phyloP scores from a whole-genome alignment of 2,888 invertebrate species.

The Dasypogon diadema region DNA sequence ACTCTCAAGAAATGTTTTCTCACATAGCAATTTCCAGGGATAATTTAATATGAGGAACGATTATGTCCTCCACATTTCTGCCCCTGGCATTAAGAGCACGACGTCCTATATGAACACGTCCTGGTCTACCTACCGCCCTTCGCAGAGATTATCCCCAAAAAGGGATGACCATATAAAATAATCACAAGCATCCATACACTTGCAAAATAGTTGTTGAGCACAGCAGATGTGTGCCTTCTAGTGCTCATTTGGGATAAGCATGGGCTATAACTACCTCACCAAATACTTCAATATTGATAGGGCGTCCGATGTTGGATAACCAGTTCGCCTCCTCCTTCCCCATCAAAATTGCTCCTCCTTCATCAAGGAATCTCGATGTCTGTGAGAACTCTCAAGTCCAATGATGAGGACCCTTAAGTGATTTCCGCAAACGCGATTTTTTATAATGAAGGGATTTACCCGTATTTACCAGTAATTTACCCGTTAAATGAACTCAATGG shows the following conservation, averaged over 20 bases:
- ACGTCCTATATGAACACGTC: not conserved
- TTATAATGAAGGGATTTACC: conserved; percentile 46
- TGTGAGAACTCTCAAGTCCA: conserved; percentile 4
- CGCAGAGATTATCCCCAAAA: conserved; percentile 21
- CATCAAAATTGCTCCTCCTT: not conserved
- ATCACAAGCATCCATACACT: conserved; percentile 11
- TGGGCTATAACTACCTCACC: not conserved
- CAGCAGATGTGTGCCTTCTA: conserved; percentile 1
- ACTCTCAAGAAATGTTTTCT: not conserved
- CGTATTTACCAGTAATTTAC: conserved; percentile 48
- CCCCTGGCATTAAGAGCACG: not conserved
- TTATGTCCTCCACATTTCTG: conserved; percentile 1
- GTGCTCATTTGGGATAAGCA: conserved; percentile 12
- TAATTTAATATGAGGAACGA: conserved; percentile 42
- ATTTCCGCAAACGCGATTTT: conserved; percentile 45
- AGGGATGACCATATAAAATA: conserved; percentile 41
- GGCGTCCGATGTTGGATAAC: not conserved
- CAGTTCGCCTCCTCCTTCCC: not conserved
- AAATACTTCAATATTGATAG: conserved; percentile 13
- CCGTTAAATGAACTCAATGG: conserved; percentile 30
- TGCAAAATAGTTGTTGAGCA: conserved; percentile 10
- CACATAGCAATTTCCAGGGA: conserved; percentile 20
- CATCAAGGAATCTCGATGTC: not conserved
- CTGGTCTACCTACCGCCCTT: not conserved
- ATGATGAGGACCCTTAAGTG: conserved; percentile 35